Base-by-base conservation (phyloP, 1,140 invertebrate genomes). In the Heliconius nattereri region DNA sequence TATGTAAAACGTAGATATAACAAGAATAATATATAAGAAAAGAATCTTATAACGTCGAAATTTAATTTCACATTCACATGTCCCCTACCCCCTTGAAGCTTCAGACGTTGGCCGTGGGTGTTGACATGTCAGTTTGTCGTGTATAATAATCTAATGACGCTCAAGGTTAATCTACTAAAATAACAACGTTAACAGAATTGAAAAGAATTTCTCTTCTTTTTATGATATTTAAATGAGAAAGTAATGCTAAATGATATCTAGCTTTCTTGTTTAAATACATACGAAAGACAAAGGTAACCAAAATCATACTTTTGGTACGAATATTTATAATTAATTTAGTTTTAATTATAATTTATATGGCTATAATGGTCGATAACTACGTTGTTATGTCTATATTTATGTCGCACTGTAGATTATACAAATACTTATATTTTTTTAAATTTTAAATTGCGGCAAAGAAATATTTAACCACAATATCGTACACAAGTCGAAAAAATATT, bases 91-190 rank as follows among this genome's bases (percentile, higher is more conserved):
- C 23, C 9, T 26, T 74, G 66, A 78, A 71, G 45, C 60, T 66
- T 66, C 60, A 66, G 76, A 78, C 81, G 32, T 54, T 49, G 52
- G 74, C 32, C 57, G 75, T 80, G 78, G 78, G 81, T 80, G 81
- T 79, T 78, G 78, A 78, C 81, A 80, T 72, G 75, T 54, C 78
- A 80, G 78, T 82, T 71, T 79, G 78, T 77, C 60, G 71, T 74
- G 40, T 74, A 78, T 77, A 75, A 76, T 57, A 81, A 71, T 49
- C 7, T n/a, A 70, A 35, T 75, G 70, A 75, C 66, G 45, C 49
- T 45, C 78, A 76, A 80, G 78, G 60, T 66, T 29, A 77, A 60
- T 37, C 75, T 74, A 40, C 57, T 73, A 80, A 80, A 73, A 80
- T 76, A 71, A 76, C 60, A 70, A 20, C 60, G 13, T 66, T 23